Conservation (phyloP, 2,888 invertebrate genomes). For the Brachycybe producta region DNA sequence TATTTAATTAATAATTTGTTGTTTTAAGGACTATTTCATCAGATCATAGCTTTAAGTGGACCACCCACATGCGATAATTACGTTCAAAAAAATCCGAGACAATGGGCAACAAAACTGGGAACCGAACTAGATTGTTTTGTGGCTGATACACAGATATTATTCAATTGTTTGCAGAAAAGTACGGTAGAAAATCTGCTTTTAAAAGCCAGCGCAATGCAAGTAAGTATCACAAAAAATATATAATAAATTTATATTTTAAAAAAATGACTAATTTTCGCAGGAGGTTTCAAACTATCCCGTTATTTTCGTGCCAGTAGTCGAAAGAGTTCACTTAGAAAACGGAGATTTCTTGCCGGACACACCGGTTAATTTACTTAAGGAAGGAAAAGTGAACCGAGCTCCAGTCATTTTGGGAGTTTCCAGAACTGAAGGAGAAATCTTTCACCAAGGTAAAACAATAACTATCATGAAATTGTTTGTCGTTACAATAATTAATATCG, state of each 20-base stretch:
- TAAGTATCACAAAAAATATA: neutral
- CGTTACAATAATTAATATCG: neutral
- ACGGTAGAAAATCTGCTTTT: constrained; percentile 1
- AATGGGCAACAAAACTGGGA: constrained; percentile 9
- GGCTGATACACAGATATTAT: neutral
- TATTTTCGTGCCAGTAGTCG: constrained; percentile 9
- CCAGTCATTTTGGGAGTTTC: constrained; percentile 15
- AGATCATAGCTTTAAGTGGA: constrained; percentile 14
- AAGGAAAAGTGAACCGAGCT: neutral
- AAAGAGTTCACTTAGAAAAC: constrained; percentile 7
- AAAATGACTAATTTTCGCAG: constrained; percentile 6
- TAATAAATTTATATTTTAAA: neutral
- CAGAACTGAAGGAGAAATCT: constrained; percentile 5
- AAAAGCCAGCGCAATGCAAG: constrained; percentile 3
- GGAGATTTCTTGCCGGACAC: constrained; percentile 15
- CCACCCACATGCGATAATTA: constrained; percentile 11
- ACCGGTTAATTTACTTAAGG: constrained; percentile 11
- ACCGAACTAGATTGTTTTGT: constrained; percentile 7
- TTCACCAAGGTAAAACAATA: constrained; percentile 4
- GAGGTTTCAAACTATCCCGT: neutral
- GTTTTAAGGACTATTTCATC: constrained; percentile 15
- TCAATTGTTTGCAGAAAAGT: constrained; percentile 11
- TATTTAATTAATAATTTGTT: neutral
- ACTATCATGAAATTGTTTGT: neutral
- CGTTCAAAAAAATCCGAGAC: constrained; percentile 8